A percentile compares a stretch with the other conserved stretches of the same genome.
Conservation (phyloP, 2,797 vertebrate genomes). For the Harpagifer antarcticus region DNA sequence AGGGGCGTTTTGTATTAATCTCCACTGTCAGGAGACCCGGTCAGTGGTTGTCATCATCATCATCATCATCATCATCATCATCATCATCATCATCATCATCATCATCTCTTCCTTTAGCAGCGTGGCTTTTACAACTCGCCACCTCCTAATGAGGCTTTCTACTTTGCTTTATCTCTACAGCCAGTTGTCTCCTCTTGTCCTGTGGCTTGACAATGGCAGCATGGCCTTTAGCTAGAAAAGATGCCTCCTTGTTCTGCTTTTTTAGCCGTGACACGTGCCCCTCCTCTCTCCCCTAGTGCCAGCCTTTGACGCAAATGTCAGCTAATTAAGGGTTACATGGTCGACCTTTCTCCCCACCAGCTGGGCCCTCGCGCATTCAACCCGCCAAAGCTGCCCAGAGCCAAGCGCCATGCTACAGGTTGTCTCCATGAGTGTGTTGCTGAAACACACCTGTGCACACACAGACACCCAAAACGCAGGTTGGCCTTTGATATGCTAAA, state of each 20-base stretch:
- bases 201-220: slow-evolving; percentile 50
- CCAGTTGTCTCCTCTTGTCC: slow-evolving; percentile 38
- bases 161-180: slow-evolving; percentile 43
- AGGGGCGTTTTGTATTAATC: not conserved
- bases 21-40: not conserved
- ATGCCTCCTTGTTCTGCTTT: slow-evolving; percentile 41
- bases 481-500: slow-evolving; percentile 67
- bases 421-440: slow-evolving; percentile 6
- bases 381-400: slow-evolving; percentile 19
- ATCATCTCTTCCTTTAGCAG: slow-evolving; percentile 4
- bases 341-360: slow-evolving; percentile 75
- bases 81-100: slow-evolving; percentile 13
- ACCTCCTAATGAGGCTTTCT: slow-evolving; percentile 33
- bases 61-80: not conserved
- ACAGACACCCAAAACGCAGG: slow-evolving; percentile 7
- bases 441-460: slow-evolving; percentile 12
- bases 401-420: slow-evolving; percentile 51
- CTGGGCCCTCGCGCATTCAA: slow-evolving; percentile 31
- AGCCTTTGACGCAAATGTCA: slow-evolving; percentile 83
- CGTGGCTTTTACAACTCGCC: slow-evolving; percentile 18
- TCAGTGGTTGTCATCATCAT: not conserved
- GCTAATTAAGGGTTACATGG: slow-evolving; percentile 82
- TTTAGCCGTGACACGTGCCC: slow-evolving; percentile 30
- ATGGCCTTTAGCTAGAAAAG: slow-evolving; percentile 62
- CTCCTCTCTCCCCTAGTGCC: slow-evolving; percentile 29